phyloP scores from a whole-genome alignment of 2,888 invertebrate genomes.

The Eumerus sabulonum region DNA sequence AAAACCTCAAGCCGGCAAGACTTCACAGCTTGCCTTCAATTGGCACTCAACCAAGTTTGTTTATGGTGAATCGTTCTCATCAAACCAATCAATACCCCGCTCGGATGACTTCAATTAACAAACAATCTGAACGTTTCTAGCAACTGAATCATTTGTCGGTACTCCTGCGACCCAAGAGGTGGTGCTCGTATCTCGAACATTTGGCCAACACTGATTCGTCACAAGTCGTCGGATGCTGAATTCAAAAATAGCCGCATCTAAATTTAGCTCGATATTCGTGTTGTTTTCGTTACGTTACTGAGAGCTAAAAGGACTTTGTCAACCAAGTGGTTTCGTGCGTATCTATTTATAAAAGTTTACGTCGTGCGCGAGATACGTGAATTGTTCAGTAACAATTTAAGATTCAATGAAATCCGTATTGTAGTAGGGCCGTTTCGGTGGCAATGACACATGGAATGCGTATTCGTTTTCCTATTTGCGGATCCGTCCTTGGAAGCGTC shows the following conservation, averaged over 20 bases:
- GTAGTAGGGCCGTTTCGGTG: conserved; percentile 19
- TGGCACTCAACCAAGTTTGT: conserved; percentile 22
- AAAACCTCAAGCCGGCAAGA: neutral
- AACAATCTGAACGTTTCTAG: neutral
- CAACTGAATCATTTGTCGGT: no score
- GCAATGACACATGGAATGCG: conserved; percentile 29
- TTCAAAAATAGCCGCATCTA: conserved; percentile 53
- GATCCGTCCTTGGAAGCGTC: no score
- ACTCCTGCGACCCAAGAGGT: no score
- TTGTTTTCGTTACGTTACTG: no score
- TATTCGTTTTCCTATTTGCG: no score
- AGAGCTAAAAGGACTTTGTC: conserved; percentile 37
- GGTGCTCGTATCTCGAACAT: no score
- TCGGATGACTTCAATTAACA: conserved; percentile 20
- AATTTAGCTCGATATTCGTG: conserved; percentile 7
- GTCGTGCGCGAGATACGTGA: conserved; percentile 8
- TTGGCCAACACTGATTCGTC: conserved; percentile 50
- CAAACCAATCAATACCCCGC: conserved; percentile 19
- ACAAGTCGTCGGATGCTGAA: conserved; percentile 48
- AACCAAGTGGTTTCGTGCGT: conserved; percentile 21
- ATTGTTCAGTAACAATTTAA: no score
- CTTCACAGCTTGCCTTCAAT: neutral
- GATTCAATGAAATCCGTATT: conserved; percentile 1
- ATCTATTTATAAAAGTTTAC: conserved; percentile 42
- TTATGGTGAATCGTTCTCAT: conserved; percentile 17